phyloP scores from a whole-genome alignment of 2,888 invertebrate species.

The Idaea aversata region DNA sequence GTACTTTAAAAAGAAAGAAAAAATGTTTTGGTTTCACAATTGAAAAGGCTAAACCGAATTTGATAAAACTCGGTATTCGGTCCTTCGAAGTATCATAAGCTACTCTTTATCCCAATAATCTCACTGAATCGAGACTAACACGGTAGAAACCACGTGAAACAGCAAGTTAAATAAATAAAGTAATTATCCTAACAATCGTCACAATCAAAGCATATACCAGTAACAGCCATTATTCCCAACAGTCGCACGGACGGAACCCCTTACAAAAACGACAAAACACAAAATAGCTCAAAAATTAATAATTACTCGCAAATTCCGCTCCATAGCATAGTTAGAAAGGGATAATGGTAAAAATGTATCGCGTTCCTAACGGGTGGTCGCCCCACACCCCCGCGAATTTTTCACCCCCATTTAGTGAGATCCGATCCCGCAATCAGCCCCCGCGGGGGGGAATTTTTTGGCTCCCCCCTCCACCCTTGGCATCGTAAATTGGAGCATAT shows the following conservation, averaged over 20 bases:
- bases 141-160: not conserved
- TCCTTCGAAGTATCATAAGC: not conserved
- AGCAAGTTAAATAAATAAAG: not conserved
- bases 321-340: constrained; percentile 73
- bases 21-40: too few species aligned
- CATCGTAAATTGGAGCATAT: constrained; percentile 80
- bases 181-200: not conserved
- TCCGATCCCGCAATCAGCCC: constrained; percentile 78
- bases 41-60: too few species aligned
- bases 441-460: constrained; percentile 62
- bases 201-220: not conserved
- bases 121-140: not conserved
- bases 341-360: constrained; percentile 77
- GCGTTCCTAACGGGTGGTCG: constrained; percentile 47
- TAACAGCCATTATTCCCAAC: not conserved
- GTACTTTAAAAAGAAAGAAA: too few species aligned
- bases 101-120: not conserved
- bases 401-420: constrained; percentile 74
- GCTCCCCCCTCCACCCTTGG: constrained; percentile 46
- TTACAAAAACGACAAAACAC: constrained; percentile 13
- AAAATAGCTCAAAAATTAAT: constrained; percentile 58
- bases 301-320: constrained; percentile 64
- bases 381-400: constrained; percentile 60
- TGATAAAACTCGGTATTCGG: too few species aligned
- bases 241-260: constrained; percentile 9